These are phyloP conservation scores for Melanostoma scalare DNA, from an alignment of 2,888 invertebrate species.

Conservation along the genomic window DNA sequence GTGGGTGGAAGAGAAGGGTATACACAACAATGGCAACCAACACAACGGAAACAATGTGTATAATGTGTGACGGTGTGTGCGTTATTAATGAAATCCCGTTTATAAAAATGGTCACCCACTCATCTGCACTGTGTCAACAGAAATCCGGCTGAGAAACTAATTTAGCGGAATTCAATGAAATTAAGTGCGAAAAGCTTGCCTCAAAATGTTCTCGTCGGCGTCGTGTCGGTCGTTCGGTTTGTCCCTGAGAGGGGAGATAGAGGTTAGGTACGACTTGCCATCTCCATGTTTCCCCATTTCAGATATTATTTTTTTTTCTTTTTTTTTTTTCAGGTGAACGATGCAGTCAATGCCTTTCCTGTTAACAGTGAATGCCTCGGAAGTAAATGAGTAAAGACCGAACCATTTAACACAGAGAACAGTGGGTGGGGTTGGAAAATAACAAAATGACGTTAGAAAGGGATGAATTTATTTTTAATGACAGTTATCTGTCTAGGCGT, in stretches of 20 bases:
- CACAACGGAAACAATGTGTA: constrained; percentile 55
- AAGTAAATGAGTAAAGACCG: constrained; percentile 55
- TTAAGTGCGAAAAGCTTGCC: constrained; percentile 76
- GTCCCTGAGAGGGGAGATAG: constrained; percentile 13
- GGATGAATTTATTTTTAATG: constrained; percentile 45
- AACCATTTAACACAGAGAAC: constrained; percentile 60
- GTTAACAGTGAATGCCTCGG: constrained; percentile 44
- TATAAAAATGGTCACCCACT: constrained; percentile 72
- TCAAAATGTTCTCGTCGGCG: constrained; percentile 25
- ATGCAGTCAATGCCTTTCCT: constrained; percentile 48
- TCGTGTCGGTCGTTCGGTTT: too few relatives aligned
- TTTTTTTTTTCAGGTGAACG: constrained; percentile 37
- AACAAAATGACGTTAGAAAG: constrained; percentile 45
- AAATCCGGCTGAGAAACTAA: constrained; percentile 75
- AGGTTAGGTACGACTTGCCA: constrained; percentile 10
- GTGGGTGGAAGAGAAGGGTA: constrained; percentile 17
- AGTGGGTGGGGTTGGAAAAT: constrained; percentile 35
- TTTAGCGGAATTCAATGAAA: constrained; percentile 78
- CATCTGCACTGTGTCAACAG: constrained; percentile 71
- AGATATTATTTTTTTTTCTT: constrained; percentile 22
- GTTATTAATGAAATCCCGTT: constrained; percentile 72
- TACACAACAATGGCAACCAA: constrained; percentile 38
- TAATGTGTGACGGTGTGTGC: constrained; percentile 51
- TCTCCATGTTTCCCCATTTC: constrained; percentile 38
- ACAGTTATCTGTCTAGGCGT: background rate